These are phyloP conservation scores for Probaryconus sp. DNA, from an alignment of 1,140 invertebrate genomes.

Conservation along the genomic window DNA sequence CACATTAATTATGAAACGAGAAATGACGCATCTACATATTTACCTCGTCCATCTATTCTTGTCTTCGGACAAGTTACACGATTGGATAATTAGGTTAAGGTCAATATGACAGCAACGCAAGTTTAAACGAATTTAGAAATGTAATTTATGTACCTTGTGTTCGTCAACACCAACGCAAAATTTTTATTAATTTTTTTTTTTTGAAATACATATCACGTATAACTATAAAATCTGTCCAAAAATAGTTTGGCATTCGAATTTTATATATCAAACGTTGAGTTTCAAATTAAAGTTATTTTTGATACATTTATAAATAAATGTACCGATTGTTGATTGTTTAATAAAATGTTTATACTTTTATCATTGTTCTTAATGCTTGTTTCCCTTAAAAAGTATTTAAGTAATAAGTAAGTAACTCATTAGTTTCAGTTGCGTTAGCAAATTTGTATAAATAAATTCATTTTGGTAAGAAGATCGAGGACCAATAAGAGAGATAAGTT, in stretches of 20 bases:
- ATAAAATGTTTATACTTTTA: too few species aligned
- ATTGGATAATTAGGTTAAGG: conserved; percentile 58
- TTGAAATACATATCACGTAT: conserved; percentile 4
- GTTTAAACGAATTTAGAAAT: conserved; percentile 58
- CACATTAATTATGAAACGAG: conserved; percentile 25
- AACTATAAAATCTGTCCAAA: not conserved
- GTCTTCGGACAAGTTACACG: conserved; percentile 50
- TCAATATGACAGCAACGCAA: conserved; percentile 42
- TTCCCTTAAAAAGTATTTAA: too few species aligned
- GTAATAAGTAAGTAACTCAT: too few species aligned
- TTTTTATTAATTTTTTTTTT: conserved; percentile 19
- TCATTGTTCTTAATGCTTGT: too few species aligned
- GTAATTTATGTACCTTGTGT: conserved; percentile 35
- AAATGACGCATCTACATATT: conserved; percentile 53
- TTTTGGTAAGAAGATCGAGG: too few species aligned
- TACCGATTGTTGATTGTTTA: too few species aligned
- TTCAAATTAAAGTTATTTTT: too few species aligned
- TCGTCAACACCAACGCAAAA: conserved; percentile 41
- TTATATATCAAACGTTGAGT: too few species aligned
- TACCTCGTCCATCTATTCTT: conserved; percentile 56
- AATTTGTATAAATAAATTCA: too few species aligned
- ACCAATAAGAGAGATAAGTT: too few species aligned
- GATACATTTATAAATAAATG: too few species aligned
- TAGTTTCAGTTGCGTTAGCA: too few species aligned
- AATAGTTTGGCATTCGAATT: conserved; percentile 13